A percentile compares a stretch with the other conserved stretches of the same genome.
Conservation (phyloP, 1,140 invertebrate genomes). For the Platyura marginata region DNA sequence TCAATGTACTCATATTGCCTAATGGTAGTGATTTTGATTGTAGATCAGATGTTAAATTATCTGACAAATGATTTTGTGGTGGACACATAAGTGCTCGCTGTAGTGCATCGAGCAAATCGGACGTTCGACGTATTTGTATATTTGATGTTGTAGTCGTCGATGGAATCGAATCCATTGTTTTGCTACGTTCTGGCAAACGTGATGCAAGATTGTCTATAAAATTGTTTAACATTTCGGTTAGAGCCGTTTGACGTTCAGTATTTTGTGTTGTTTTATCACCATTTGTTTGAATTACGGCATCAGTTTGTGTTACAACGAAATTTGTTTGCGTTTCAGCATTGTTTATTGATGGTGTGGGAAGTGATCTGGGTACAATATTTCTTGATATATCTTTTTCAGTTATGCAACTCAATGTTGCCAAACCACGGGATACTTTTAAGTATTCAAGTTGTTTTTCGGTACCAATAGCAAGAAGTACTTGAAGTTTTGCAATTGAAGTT, state of each 20-base stretch:
- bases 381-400: no score
- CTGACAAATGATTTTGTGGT: not conserved
- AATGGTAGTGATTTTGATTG: not conserved
- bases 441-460: conserved; percentile 35
- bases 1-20: not conserved
- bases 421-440: conserved; percentile 30
- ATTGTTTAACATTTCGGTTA: not conserved
- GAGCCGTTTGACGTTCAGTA: not conserved
- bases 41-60: not conserved
- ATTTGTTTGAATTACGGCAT: no score
- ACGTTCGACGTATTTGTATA: conserved; percentile 13
- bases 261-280: not conserved
- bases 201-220: conserved; percentile 6
- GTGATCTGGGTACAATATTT: not conserved
- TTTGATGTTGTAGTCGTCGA: not conserved
- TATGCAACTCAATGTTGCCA: conserved; percentile 9
- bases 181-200: conserved; percentile 3
- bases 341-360: not conserved
- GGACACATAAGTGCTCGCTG: conserved; percentile 19
- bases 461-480: conserved; percentile 35
- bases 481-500: conserved; percentile 35
- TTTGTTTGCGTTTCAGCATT: not conserved
- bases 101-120: conserved; percentile 26
- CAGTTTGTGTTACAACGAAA: not conserved
- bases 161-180: not conserved